Percentiles rank a stretch among this genome's conserved stretches.
Conservation (phyloP, 2,797 vertebrate species). For the Scarus forsteni region DNA sequence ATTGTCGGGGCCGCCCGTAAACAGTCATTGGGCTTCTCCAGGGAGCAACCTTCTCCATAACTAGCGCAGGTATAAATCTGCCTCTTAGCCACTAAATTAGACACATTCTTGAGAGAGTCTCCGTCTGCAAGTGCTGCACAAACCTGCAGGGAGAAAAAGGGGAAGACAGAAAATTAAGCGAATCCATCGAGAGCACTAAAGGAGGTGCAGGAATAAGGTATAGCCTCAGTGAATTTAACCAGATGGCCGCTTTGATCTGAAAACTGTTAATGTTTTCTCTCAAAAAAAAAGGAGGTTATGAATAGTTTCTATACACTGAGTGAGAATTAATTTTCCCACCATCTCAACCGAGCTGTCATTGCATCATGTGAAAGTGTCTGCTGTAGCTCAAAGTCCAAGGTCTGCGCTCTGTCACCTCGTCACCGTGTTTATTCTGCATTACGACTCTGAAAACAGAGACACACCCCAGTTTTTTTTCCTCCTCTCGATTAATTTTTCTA, state of each 20-base stretch:
- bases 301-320: conserved; percentile 71
- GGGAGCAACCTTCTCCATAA: conserved; percentile 88
- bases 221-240: conserved; percentile 67
- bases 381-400: conserved; percentile 70
- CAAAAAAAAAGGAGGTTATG: conserved; percentile 58
- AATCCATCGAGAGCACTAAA: conserved; percentile 65
- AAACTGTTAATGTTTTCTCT: conserved; percentile 67
- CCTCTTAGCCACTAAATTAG: conserved; percentile 89
- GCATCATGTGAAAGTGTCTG: conserved; percentile 65
- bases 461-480: conserved; percentile 36
- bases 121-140: conserved; percentile 73
- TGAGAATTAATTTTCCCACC: conserved; percentile 63
- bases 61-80: conserved; percentile 91
- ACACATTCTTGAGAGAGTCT: conserved; percentile 78
- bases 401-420: conserved; percentile 75
- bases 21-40: conserved; percentile 86
- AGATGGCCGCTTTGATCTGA: conserved; percentile 75
- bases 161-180: conserved; percentile 62
- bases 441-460: conserved; percentile 64
- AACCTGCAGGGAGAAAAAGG: conserved; percentile 60
- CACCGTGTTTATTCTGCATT: conserved; percentile 75
- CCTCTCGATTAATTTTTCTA: conserved; percentile 53
- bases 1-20: conserved; percentile 83
- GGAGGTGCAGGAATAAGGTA: conserved; percentile 58
- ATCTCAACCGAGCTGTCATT: conserved; percentile 69